phyloP scores from a whole-genome alignment of 2,113 vertebrate genomes.

The Gavia stellata region DNA sequence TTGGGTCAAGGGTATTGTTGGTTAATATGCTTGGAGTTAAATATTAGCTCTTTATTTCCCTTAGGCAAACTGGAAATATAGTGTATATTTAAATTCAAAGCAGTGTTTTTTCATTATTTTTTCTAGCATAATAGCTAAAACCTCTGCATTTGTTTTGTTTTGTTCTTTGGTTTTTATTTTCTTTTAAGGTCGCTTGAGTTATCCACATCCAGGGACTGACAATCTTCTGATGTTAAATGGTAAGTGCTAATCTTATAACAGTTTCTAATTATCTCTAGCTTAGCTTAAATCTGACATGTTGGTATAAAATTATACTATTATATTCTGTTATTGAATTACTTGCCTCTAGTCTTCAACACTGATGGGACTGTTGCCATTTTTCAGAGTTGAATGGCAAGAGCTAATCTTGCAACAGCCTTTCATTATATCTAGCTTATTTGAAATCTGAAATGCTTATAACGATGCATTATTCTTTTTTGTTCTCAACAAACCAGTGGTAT shows the following conservation, averaged over 20 bases:
- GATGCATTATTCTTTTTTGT: not conserved
- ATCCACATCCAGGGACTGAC: constrained; percentile 91
- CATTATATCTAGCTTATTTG: constrained; percentile 35
- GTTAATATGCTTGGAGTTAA: constrained; percentile 59
- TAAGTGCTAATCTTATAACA: constrained; percentile 75
- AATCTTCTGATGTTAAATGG: constrained; percentile 98
- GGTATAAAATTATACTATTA: constrained; percentile 11
- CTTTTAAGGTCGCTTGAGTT: constrained; percentile 89
- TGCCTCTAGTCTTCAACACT: not conserved
- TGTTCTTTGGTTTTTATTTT: constrained; percentile 41
- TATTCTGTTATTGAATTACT: constrained; percentile 26
- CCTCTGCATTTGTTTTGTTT: constrained; percentile 8
- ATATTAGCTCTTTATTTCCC: constrained; percentile 61
- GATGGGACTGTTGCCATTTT: constrained; percentile 23
- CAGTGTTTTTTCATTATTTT: not conserved
- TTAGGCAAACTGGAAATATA: constrained; percentile 29
- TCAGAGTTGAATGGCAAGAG: constrained; percentile 14
- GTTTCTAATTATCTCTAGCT: constrained; percentile 60
- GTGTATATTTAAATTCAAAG: not conserved
- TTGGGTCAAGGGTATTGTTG: constrained; percentile 63
- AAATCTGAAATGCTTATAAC: not conserved
- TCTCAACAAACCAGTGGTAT: not conserved
- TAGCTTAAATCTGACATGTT: constrained; percentile 29
- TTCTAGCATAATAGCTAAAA: constrained; percentile 6
- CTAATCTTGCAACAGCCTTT: constrained; percentile 50